Evolutionary conservation across 2,888 invertebrate genomes (phyloP), one percentile per base, ranked within the genome.

Genomic region (Folsomia manolachei): DNA sequence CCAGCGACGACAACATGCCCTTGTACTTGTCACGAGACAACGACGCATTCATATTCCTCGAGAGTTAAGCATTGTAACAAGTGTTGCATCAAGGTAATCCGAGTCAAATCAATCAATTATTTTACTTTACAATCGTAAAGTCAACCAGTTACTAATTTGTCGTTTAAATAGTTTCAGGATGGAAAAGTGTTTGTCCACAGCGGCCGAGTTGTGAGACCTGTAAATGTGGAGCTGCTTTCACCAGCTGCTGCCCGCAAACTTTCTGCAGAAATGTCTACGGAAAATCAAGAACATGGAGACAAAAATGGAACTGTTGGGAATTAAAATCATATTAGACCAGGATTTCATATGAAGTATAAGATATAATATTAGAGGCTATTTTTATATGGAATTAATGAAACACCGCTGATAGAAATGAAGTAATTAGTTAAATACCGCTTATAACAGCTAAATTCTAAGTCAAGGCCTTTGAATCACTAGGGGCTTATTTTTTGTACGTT

Each of bases 171-270:
- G 91, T 92, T 91, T 83, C 86, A 91, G 23, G 91, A 92, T 83
- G 92, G 92, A 1, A 87, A 89, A 79, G 88, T 91, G 18, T 92
- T 89, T 82, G 85, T 91, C 1, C 90, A 91, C 84, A 89, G 90
- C 69, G 89, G 90, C 0, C 88, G 90, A 82, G 87, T 89, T 65
- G 83, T 91, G 70, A 87, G 90, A 63, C 88, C 90, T 11, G 91
- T 90, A 0, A 88, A 88, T 80, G 88, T 91, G 27, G 73, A 76
- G 25, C 78, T 80, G 53, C 72, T 72, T 9, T 71, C 77, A 14
- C 69, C 70, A 7, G 70, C 69, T 62, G 67, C 67, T 56, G 72
- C 75, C 1, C 64, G 71, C n/a, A 75, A 65, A 71, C 71, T 27
- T 24, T 70, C 0, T 63, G 73, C 14, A 67, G 71, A 26, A 56